Evolutionary conservation across 2,113 vertebrate genomes (phyloP), one percentile per base, ranked within the genome.

Genomic region (Lipotes vexillifer): DNA sequence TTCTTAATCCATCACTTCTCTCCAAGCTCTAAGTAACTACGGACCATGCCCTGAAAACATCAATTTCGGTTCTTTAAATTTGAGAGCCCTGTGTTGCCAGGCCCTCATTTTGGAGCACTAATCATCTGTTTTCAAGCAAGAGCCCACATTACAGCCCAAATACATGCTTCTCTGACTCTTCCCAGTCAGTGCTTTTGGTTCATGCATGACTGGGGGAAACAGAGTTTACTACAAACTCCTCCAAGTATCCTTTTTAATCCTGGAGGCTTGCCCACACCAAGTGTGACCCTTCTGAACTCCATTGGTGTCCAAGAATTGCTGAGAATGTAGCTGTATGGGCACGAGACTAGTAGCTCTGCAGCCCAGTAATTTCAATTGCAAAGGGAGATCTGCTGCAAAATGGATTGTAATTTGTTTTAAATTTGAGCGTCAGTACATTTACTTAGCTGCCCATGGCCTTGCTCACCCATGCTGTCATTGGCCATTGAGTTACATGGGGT

Each of bases 11-110:
- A 65, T 74, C 68, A 52, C 78, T 94, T 95, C 44, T 95, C 88
- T 71, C 36, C 65, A 77, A 88, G 69, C 52, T 41, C 66, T 93
- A 38, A 90, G 90, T 90, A 94, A 96, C 93, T 88, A 96, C 15
- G 77, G 75, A 11, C 52, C 52, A 78, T 93, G 31, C 23, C 63
- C 46, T 93, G 61, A 85, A 91, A 94, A 93, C 72, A 87, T 82
- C 78, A 57, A n/a, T 93, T 94, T 89, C 57, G 3, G 52, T 86
- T 78, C 92, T 96, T 94, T 78, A 86, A 88, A 85, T 94, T 27
- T 33, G 25, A 61, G 44, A 72, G 68, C 57, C 68, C 72, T 65
- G 49, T 29, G 31, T 82, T 52, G 25, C 68, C 7, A 77, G 55
- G 46, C 27, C 46, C 66, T 95, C 9, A 1, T 91, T 88, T 77